Base-by-base conservation (phyloP, 2,113 vertebrate genomes). In the Callorhinus ursinus region DNA sequence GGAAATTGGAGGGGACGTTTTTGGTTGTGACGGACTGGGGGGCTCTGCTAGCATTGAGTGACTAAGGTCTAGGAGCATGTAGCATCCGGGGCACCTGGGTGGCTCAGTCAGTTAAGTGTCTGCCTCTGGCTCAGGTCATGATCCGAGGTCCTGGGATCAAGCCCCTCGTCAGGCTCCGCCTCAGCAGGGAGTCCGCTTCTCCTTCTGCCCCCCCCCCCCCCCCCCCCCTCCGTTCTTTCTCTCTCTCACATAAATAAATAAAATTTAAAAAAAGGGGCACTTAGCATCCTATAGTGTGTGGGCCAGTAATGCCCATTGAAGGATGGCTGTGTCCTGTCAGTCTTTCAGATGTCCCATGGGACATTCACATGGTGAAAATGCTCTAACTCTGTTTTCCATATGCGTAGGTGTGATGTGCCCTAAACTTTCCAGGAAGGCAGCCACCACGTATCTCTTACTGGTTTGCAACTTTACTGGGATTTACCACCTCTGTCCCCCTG, bases 251-350 rank as follows among this genome's bases (percentile, higher is more conserved):
- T 31, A 63, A 33, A 65, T 14, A 14, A 67, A 65, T 65, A 14
- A 31, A 15, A 65, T 65, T 7, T 31, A 65, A 65, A 7, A 65
- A 55, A 55, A 11, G 88, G 19, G 65, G 19, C 33, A 26, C 19
- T n/a, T 3, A 7, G 24, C 10, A 2, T 42, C 39, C 28, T 53
- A n/a, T 5, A 18, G 2, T 42, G 21, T 0, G 2, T 14, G 15
- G 12, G 49, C 9, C 0, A 8, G 19, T 1, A 6, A 13, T 65
- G 61, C 18, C 95, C 31, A 0, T 0, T 3, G 63, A 72, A 63
- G 36, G 59, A 57, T 39, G 22, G 39, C n/a, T 19, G 15, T 57
- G 16, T 49, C 49, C 22, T 19, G 36, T 42, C 1, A 0, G 57
- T 36, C 36, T 61, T 55, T 39, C 46, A 55, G 24, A 55, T 74